phyloP scores from a whole-genome alignment of 2,113 vertebrate genomes.

The Cyphomyrus discorhynchus region DNA sequence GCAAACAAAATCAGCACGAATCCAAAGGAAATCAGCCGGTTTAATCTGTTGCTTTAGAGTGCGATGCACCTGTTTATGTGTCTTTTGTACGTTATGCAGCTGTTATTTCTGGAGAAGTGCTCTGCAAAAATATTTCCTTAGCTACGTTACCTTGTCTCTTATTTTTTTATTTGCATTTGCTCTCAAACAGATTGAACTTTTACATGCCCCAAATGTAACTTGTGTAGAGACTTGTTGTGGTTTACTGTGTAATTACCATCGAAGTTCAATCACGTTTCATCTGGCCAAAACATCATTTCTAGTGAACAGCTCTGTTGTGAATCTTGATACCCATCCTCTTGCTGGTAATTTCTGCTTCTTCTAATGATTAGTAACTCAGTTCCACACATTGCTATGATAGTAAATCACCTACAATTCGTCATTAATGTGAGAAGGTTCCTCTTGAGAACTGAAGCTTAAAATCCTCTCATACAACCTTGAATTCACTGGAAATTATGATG shows the following conservation, averaged over 20 bases:
- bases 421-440: constrained; percentile 1
- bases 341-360: not conserved
- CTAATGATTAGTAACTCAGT: not conserved
- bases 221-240: not conserved
- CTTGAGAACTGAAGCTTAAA: not conserved
- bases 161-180: not conserved
- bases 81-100: not conserved
- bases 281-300: not conserved
- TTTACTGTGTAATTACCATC: constrained; percentile 12
- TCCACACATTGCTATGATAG: not conserved
- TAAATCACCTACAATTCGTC: constrained; percentile 5
- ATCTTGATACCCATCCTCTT: constrained; percentile 11
- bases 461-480: not conserved
- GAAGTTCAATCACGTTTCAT: constrained; percentile 1
- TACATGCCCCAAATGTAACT: not conserved
- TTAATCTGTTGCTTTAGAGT: not conserved
- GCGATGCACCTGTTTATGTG: not conserved
- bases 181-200: not conserved
- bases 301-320: not conserved
- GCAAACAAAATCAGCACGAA: not conserved
- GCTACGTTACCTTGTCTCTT: not conserved
- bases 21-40: not conserved
- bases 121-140: not conserved
- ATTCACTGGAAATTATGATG: not conserved
- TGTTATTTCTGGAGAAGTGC: not conserved